Conservation (phyloP, 2,797 vertebrate species). For the Sebastes dallii region DNA sequence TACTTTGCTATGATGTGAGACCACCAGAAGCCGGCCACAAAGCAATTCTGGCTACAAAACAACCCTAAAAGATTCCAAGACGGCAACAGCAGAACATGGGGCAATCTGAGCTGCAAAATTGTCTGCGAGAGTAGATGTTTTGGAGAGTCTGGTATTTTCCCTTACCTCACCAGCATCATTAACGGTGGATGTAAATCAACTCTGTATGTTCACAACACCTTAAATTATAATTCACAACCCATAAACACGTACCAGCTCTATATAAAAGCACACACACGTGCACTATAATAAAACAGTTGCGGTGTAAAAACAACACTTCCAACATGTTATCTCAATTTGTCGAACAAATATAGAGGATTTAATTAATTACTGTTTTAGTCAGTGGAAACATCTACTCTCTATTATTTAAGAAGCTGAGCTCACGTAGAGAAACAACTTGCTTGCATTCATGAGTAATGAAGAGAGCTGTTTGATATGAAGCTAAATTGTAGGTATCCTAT, state of each 20-base stretch:
- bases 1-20: neutral
- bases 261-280: neutral
- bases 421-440: conserved; percentile 5
- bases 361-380: conserved; percentile 60
- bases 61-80: neutral
- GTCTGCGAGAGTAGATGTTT: conserved; percentile 22
- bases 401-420: conserved; percentile 11
- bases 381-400: neutral
- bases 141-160: conserved; percentile 27
- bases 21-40: conserved; percentile 7
- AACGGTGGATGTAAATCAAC: conserved; percentile 41
- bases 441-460: neutral
- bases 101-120: neutral
- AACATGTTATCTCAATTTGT: conserved; percentile 59
- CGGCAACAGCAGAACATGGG: neutral
- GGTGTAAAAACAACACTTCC: conserved; percentile 42
- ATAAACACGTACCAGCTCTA: neutral
- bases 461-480: neutral
- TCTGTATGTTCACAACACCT: conserved; percentile 36
- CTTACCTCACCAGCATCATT: conserved; percentile 39
- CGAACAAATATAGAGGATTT: conserved; percentile 56
- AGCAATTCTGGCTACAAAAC: conserved; percentile 8
- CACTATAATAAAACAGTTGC: conserved; percentile 12
- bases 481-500: neutral
- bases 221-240: conserved; percentile 14